Conservation (phyloP, 2,888 invertebrate species). For the Andrena camellia region DNA sequence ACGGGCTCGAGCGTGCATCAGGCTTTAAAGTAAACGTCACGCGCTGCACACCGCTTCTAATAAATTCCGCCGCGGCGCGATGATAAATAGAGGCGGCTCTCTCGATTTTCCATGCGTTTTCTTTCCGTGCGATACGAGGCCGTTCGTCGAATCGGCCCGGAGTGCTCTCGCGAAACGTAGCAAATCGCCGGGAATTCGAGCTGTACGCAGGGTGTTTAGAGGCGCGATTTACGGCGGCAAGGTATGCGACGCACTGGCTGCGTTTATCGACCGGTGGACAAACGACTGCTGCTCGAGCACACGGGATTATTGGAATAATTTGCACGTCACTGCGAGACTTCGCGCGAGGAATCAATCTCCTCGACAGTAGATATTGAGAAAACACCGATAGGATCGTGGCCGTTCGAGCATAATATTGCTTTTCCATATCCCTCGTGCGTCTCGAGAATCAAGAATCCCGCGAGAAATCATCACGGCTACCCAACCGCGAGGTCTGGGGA, state of each 20-base stretch:
- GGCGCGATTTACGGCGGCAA: conserved; percentile 22
- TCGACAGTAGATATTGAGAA: conserved; percentile 43
- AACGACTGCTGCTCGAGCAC: conserved; percentile 42
- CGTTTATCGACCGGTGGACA: conserved; percentile 68
- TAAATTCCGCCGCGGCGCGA: conserved; percentile 13
- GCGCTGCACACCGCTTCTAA: neutral
- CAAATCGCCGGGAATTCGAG: conserved; percentile 16
- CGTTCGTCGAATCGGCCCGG: neutral
- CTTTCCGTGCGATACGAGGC: conserved; percentile 7
- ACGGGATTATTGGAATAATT: conserved; percentile 51
- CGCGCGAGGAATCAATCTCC: conserved; percentile 27
- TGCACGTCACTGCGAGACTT: conserved; percentile 43
- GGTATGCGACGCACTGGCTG: conserved; percentile 43
- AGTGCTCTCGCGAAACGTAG: neutral
- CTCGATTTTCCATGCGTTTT: conserved; percentile 11
- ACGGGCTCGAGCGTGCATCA: neutral
- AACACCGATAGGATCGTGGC: neutral
- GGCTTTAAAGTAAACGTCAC: neutral
- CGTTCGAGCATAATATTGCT: conserved; percentile 7
- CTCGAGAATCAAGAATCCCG: too few species aligned
- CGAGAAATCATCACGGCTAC: too few species aligned
- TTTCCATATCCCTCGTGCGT: neutral
- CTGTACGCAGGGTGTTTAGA: neutral
- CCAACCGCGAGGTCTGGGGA: neutral
- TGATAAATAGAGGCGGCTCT: conserved; percentile 12